Evolutionary conservation across 2,888 invertebrate genomes (phyloP), one percentile per base, ranked within the genome.

Genomic region (Archips xylosteana): DNA sequence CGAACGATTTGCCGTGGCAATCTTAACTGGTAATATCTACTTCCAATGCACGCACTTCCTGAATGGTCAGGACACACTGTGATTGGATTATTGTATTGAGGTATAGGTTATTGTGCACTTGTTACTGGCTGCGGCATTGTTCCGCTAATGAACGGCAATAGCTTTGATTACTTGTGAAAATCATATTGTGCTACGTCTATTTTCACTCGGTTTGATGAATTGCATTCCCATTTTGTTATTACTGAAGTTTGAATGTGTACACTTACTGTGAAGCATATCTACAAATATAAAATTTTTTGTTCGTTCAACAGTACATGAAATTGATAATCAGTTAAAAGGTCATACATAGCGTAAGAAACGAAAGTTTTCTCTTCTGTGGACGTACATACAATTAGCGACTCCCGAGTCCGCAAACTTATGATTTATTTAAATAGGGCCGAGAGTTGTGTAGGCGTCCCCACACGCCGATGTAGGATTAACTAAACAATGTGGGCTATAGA

Each of bases 91-190:
- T 70, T 67, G 57, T 36, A 47, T 59, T 59, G 62, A 62, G 49
- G 54, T 32, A 67, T 70, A 57, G 64, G 75, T 73, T 51, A 84
- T 83, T 83, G 89, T 86, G 75, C 80, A 74, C 84, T 84, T 79
- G 85, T 86, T 85, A 74, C 84, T 84, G 79, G 85, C 86, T 84
- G 76, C 76, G 78, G 79, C 74, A 89, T 91, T 91, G 91, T 91
- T 88, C 86, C 76, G 76, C 77, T 85, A 87, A 87, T 87, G 80
- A 78, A 78, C 82, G 80, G 84, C 87, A 87, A 88, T 88, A 77
- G 87, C 87, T 89, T 85, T 87, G 88, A 90, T 84, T 84, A 84
- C 86, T 85, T 81, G 86, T 88, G 86, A 88, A 88, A 86, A 86
- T 80, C 75, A 76, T 75, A 81, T 78, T 77, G 80, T 80, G 79